These are phyloP conservation scores for Drosophila mauritiana DNA, from an alignment of 1,140 invertebrate species.

Conservation along the genomic window DNA sequence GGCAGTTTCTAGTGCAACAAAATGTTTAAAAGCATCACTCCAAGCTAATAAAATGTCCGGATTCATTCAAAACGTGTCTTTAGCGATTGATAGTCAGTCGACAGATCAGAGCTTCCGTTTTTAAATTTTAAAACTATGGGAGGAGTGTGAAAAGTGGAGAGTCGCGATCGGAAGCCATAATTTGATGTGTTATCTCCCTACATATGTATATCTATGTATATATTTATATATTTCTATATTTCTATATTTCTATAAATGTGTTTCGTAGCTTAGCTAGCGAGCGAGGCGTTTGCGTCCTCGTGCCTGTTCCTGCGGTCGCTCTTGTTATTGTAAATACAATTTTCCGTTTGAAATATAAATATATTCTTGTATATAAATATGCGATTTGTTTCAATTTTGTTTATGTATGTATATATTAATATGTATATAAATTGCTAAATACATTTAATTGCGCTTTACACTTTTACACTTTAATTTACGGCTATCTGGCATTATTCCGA, in stretches of 20 bases:
- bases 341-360: slow-evolving; percentile 64
- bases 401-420: slow-evolving; percentile 52
- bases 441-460: slow-evolving; percentile 81
- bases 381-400: slow-evolving; percentile 55
- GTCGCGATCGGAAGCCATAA: slow-evolving; percentile 6
- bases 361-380: slow-evolving; percentile 73
- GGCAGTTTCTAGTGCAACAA: not conserved
- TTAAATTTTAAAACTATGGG: not conserved
- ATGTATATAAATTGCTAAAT: slow-evolving; percentile 77
- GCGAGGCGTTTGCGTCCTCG: not conserved
- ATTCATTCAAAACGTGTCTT: not conserved
- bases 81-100: too few species aligned
- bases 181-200: slow-evolving; percentile 3
- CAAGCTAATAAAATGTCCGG: not conserved
- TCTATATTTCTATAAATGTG: slow-evolving; percentile 11
- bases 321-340: slow-evolving; percentile 70
- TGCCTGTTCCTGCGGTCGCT: slow-evolving; percentile 21
- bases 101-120: not conserved
- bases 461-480: slow-evolving; percentile 61
- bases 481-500: slow-evolving; percentile 66
- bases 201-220: not conserved
- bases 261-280: slow-evolving; percentile 4
- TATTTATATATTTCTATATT: slow-evolving; percentile 4
- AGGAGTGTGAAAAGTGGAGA: not conserved
- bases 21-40: not conserved